These are phyloP conservation scores for Eristalis pertinax DNA, from an alignment of 2,888 invertebrate species.

Conservation along the genomic window DNA sequence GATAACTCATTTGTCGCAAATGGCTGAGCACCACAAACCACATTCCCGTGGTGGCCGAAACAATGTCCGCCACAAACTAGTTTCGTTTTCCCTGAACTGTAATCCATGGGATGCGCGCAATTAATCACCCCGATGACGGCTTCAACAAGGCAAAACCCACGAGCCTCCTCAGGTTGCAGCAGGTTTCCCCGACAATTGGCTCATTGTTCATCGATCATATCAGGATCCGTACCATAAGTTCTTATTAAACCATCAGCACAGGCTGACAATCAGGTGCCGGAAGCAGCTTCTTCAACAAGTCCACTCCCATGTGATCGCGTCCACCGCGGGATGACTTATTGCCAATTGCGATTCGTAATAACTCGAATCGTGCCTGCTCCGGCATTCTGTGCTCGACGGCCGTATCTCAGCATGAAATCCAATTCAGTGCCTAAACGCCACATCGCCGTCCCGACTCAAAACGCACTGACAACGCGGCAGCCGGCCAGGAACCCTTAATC, in stretches of 20 bases:
- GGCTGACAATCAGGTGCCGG: background rate
- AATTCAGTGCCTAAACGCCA: constrained; percentile 32
- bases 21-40: too few species aligned
- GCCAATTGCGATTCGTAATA: constrained; percentile 3
- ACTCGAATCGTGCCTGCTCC: background rate
- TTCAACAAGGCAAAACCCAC: background rate
- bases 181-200: background rate
- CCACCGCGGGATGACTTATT: constrained; percentile 34
- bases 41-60: too few species aligned
- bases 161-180: background rate
- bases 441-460: background rate
- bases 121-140: background rate
- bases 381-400: background rate
- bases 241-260: background rate
- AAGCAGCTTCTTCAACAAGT: constrained; percentile 17
- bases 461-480: background rate
- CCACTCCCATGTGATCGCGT: constrained; percentile 7
- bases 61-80: background rate
- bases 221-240: background rate
- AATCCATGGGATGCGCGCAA: background rate
- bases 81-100: background rate
- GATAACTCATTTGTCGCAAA: too few species aligned
- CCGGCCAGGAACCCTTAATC: constrained; percentile 53
- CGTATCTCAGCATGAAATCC: background rate
- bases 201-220: constrained; percentile 1